phyloP scores from a whole-genome alignment of 1,140 invertebrate genomes.

The Liolophura sinensis region DNA sequence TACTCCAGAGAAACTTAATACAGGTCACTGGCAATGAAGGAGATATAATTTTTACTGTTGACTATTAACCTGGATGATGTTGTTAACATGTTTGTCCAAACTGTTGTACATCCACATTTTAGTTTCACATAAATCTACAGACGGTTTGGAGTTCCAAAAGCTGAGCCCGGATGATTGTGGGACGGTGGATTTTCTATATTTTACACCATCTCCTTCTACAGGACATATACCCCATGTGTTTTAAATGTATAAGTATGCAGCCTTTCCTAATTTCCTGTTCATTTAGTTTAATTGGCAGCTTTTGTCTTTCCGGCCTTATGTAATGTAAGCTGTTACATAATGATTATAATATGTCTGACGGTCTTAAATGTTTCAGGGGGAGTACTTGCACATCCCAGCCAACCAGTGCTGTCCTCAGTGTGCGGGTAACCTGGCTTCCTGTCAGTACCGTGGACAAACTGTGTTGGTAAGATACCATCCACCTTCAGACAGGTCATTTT shows the following conservation, averaged over 20 bases:
- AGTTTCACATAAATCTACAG: no score
- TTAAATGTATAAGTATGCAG: background rate
- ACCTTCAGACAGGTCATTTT: no score
- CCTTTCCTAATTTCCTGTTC: background rate
- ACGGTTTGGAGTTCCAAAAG: no score
- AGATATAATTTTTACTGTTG: no score
- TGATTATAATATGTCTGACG: background rate
- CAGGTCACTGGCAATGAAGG: no score
- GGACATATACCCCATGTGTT: background rate
- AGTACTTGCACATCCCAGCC: slow-evolving; percentile 29
- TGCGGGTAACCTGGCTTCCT: slow-evolving; percentile 22
- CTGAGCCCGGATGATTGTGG: no score
- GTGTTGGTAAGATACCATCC: slow-evolving; percentile 23
- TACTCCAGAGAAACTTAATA: no score
- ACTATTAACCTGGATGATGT: no score
- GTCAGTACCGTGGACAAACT: slow-evolving; percentile 28
- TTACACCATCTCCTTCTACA: background rate
- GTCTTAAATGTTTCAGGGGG: slow-evolving; percentile 29
- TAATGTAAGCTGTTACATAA: background rate
- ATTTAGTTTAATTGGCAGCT: background rate
- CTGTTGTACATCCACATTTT: no score
- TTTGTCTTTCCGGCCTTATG: background rate
- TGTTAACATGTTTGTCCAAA: no score
- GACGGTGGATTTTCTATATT: background rate
- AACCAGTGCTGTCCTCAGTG: slow-evolving; percentile 36